These are phyloP conservation scores for Ariolimax columbianus DNA, from an alignment of 2,888 invertebrate species.

Conservation along the genomic window DNA sequence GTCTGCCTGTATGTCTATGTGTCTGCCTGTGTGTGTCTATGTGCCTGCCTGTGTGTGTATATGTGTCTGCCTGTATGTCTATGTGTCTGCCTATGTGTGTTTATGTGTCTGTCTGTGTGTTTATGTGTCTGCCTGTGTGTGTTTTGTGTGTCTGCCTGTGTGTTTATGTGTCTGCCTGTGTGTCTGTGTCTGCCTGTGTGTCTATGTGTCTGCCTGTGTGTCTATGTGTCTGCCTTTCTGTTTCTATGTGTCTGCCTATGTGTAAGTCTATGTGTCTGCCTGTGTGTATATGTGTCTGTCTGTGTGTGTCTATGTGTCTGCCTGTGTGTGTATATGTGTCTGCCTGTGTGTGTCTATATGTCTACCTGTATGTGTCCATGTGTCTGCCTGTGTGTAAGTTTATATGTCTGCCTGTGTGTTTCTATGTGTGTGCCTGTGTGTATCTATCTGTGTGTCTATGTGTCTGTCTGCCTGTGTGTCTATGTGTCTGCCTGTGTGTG, in stretches of 20 bases:
- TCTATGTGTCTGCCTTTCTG: neutral
- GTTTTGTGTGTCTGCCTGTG: too few species aligned
- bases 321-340: neutral
- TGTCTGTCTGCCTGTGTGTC: too few species aligned
- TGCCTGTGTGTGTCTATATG: neutral
- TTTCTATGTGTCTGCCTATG: neutral
- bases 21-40: too few species aligned
- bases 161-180: too few species aligned
- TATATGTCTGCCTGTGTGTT: too few species aligned
- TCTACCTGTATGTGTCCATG: too few species aligned
- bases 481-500: too few species aligned
- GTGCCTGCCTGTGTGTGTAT: neutral
- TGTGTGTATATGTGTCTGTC: neutral
- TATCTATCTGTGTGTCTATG: too few species aligned
- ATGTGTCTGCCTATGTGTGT: neutral
- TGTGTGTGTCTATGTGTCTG: neutral
- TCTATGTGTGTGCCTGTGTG: too few species aligned
- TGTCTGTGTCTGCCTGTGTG: neutral
- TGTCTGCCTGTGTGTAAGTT: too few species aligned
- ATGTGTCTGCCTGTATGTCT: neutral
- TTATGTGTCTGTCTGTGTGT: neutral
- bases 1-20: neutral
- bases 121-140: too few species aligned
- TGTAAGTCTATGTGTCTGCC: neutral
- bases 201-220: neutral